Evolutionary conservation across 2,888 invertebrate species (phyloP).

Genomic region (Heliconius cydno): DNA sequence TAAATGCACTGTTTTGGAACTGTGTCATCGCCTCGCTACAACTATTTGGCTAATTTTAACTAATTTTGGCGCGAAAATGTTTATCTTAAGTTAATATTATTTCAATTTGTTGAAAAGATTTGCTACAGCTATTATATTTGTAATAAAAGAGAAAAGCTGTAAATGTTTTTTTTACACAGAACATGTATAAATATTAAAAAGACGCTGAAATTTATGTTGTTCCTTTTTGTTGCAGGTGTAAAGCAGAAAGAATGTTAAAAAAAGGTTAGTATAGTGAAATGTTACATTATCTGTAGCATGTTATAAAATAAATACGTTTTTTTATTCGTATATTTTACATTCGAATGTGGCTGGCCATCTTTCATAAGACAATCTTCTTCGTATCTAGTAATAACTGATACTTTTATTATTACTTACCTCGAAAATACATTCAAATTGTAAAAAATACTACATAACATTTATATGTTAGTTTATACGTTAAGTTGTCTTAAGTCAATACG

Average conservation of each 20-base stretch:
- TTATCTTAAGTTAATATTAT: neutral
- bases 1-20: slow-evolving; percentile 27
- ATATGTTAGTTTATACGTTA: too few relatives aligned
- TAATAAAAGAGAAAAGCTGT: too few relatives aligned
- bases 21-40: slow-evolving; percentile 4
- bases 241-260: slow-evolving; percentile 70
- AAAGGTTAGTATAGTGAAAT: slow-evolving; percentile 62
- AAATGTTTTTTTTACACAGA: neutral
- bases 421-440: too few relatives aligned
- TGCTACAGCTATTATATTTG: too few relatives aligned
- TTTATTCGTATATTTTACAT: too few relatives aligned
- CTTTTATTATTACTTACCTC: too few relatives aligned
- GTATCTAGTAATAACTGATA: too few relatives aligned
- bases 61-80: neutral
- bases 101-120: too few relatives aligned
- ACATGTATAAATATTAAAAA: neutral
- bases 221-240: slow-evolving; percentile 71
- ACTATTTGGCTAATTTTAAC: slow-evolving; percentile 1
- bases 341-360: too few relatives aligned
- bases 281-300: neutral
- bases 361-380: too few relatives aligned
- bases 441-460: too few relatives aligned
- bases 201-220: slow-evolving; percentile 26
- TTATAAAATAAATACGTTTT: neutral
- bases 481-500: too few relatives aligned